phyloP scores from a whole-genome alignment of 1,140 invertebrate genomes.

The Maniola jurtina region DNA sequence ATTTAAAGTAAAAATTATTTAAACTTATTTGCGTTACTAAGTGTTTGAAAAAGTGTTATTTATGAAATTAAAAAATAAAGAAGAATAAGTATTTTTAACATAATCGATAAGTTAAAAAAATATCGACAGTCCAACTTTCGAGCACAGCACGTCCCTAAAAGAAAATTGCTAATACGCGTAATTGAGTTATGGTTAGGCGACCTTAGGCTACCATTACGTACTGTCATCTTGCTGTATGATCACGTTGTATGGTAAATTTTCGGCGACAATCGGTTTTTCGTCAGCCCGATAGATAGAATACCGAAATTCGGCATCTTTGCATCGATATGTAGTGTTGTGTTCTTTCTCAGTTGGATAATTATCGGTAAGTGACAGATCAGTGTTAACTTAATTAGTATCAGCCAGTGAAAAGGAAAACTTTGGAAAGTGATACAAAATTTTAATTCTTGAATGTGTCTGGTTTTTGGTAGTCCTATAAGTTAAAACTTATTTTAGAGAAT shows the following conservation, averaged over 20 bases:
- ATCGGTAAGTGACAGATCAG: constrained; percentile 33
- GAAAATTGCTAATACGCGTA: constrained; percentile 71
- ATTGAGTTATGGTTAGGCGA: constrained; percentile 72
- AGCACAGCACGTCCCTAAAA: constrained; percentile 47
- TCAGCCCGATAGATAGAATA: constrained; percentile 7
- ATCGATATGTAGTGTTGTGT: constrained; percentile 45
- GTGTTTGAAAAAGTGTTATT: too few relatives aligned
- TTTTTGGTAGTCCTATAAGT: too few relatives aligned
- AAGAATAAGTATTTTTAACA: neutral
- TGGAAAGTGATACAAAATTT: neutral
- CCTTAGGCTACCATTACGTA: constrained; percentile 60
- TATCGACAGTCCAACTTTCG: constrained; percentile 13
- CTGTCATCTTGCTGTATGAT: constrained; percentile 39
- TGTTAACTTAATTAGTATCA: neutral
- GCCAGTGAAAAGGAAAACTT: neutral
- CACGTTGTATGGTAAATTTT: constrained; percentile 35
- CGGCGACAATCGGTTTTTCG: constrained; percentile 17
- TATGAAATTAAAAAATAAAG: too few relatives aligned
- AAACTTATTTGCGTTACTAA: too few relatives aligned
- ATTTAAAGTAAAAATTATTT: too few relatives aligned
- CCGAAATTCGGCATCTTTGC: neutral
- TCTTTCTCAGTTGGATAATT: constrained; percentile 3
- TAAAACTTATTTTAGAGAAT: too few relatives aligned
- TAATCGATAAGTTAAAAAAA: neutral
- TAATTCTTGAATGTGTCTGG: neutral